These are phyloP conservation scores for Acrobasis consociella DNA, from an alignment of 2,888 invertebrate species.

Conservation along the genomic window DNA sequence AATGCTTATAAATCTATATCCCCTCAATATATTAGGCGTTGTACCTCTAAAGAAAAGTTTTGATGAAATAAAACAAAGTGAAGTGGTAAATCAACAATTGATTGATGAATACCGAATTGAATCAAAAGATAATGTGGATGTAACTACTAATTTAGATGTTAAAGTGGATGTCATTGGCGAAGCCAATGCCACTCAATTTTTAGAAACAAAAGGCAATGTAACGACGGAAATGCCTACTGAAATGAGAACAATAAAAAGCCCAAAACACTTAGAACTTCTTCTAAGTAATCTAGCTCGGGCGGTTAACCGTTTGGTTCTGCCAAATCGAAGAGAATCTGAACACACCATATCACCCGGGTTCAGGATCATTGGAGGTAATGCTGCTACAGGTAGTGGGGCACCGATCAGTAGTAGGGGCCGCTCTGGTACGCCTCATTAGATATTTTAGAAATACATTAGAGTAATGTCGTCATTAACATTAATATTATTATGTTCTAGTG, in stretches of 20 bases:
- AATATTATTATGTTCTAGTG: not conserved
- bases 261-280: not conserved
- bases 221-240: not conserved
- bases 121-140: not conserved
- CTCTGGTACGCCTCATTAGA: constrained; percentile 38
- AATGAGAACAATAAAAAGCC: not conserved
- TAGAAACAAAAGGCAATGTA: not conserved
- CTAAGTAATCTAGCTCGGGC: not conserved
- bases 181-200: not conserved
- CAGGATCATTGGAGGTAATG: constrained; percentile 65
- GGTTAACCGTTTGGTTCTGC: not conserved
- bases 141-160: not conserved
- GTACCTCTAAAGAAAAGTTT: constrained; percentile 51
- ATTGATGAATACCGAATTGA: not conserved
- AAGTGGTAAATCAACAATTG: not conserved
- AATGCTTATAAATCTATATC: constrained; percentile 38
- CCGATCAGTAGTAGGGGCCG: constrained; percentile 62
- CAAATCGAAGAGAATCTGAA: constrained; percentile 20
- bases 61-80: not conserved
- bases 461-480: too few species aligned
- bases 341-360: constrained; percentile 36
- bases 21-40: constrained; percentile 54
- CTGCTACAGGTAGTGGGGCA: constrained; percentile 65
- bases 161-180: not conserved
- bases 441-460: not conserved